Evolutionary conservation across 2,113 vertebrate species (phyloP).

Genomic region (Pteruthius melanotis): DNA sequence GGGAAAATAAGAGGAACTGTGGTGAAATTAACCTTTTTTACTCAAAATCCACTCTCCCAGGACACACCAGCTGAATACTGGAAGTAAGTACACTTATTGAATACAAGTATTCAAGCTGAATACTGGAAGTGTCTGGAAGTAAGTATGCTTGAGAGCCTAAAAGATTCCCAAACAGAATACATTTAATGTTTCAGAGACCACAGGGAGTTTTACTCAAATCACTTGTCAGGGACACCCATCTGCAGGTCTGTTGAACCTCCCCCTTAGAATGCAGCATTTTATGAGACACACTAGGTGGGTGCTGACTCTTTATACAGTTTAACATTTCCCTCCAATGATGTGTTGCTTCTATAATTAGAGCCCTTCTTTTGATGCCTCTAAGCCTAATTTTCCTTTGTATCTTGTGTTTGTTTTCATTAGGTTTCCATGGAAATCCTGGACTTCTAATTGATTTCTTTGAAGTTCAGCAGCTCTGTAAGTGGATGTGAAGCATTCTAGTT

Average conservation of each 20-base stretch:
- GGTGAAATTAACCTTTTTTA: neutral
- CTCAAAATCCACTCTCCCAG: neutral
- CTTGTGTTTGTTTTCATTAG: conserved; percentile 30
- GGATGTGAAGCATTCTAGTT: neutral
- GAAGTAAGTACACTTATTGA: no score
- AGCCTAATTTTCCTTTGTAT: neutral
- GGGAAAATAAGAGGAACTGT: neutral
- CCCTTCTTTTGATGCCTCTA: neutral
- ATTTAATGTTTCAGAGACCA: neutral
- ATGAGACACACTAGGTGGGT: neutral
- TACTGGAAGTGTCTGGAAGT: neutral
- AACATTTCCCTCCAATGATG: neutral
- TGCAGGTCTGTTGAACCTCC: neutral
- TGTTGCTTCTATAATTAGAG: conserved; percentile 4
- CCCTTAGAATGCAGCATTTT: neutral
- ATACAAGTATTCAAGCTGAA: no score
- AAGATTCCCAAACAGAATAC: neutral
- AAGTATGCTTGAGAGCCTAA: neutral
- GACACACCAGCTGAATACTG: neutral
- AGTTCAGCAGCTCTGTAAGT: neutral
- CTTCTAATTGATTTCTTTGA: conserved; percentile 17
- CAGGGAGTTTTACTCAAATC: neutral
- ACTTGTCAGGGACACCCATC: neutral
- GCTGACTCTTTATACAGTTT: neutral
- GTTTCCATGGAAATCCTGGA: conserved; percentile 32